Base-by-base conservation (phyloP, 2,888 invertebrate genomes). In the Drosophila atripex region DNA sequence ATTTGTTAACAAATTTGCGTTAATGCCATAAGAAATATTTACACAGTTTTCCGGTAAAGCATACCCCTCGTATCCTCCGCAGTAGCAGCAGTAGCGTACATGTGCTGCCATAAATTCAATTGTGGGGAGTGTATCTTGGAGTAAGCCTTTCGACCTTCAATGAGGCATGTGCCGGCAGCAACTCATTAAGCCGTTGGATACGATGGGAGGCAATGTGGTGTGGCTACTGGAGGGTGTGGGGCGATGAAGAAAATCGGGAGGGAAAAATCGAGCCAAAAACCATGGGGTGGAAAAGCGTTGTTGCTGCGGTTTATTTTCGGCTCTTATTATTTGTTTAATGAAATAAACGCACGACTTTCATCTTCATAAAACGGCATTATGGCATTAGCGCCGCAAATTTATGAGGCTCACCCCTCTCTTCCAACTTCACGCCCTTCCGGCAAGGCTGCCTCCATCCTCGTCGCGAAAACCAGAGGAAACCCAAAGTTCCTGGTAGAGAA, bases 311-410 rank as follows among this genome's bases (percentile, higher is more conserved):
- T 84, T 84, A 77, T 86, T 77, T 84, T 86, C 70, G 85, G 66
- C 71, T 76, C 74, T 84, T 88, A 84, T 88, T 84, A 86, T 84
- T 84, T 88, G 87, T 86, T 80, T 85, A 85, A 88, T 88, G 87
- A 85, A 88, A 88, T 84, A 85, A 85, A 85, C 88, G 87, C 88
- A 80, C 87, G 88, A 88, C 84, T 85, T 88, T 85, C 84, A 85
- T 85, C 84, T 85, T 86, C 87, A 85, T 85, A 85, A 85, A 85
- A 80, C 75, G 88, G 88, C 71, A 88, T 84, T 84, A 84, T 86
- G 75, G 88, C 80, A 88, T 85, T 88, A 85, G 78, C 80, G 70
- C 59, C 71, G 59, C 68, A 77, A 86, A 85, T 85, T 85, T 85
- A 88, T 85, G 75, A 64, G 57, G 52, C 14, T 52, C 70, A 68